Base-by-base conservation (phyloP, 2,113 vertebrate genomes). In the Callionymus lyra region DNA sequence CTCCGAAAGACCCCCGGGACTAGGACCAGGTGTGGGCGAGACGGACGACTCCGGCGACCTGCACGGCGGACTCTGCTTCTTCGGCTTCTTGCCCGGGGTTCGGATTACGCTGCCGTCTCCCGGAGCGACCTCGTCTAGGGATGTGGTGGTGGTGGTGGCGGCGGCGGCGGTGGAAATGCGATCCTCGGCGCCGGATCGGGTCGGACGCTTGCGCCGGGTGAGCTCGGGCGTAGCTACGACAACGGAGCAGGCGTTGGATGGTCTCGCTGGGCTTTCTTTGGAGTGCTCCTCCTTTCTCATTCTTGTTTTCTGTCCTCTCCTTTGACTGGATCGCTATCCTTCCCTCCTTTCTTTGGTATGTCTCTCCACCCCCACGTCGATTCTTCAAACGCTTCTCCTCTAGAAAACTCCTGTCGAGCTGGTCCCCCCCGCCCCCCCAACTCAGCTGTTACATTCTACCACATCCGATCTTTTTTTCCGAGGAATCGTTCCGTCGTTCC, bases 231-330 rank as follows among this genome's bases (percentile, higher is more conserved):
- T 70, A n/a, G 74, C 74, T 50, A 75, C 83, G 0, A 84, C 77
- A 12, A 85, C 83, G 0, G 78, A 72, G 57, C 82, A 86, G 27
- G 81, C 82, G 38, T 85, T 88, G 12, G 74, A 41, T 12, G 72
- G 56, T 47, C 41, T 62, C 16, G 83, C 86, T 10, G 58, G 88
- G 6, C 80, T 84, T 9, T 77, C 80, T 47, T 70, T 80, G 16
- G 53, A 57, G 59, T 59, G 59, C 42, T 68, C 74, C 50, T 90
- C 87, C 63, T 93, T 88, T 69, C 90, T 84, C 91, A 92, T 93
- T 48, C 58, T 68, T 60, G 35, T 33, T 62, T 40, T 59, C 27
- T 52, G 9, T 8, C 38, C 50, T 44, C 31, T 16, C 43, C 47
- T 49, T 36, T 52, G 50, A 1, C 12, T 9, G 1, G 39, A 14